These are phyloP conservation scores for Coreoperca whiteheadi DNA, from an alignment of 2,113 vertebrate species.

Conservation along the genomic window DNA sequence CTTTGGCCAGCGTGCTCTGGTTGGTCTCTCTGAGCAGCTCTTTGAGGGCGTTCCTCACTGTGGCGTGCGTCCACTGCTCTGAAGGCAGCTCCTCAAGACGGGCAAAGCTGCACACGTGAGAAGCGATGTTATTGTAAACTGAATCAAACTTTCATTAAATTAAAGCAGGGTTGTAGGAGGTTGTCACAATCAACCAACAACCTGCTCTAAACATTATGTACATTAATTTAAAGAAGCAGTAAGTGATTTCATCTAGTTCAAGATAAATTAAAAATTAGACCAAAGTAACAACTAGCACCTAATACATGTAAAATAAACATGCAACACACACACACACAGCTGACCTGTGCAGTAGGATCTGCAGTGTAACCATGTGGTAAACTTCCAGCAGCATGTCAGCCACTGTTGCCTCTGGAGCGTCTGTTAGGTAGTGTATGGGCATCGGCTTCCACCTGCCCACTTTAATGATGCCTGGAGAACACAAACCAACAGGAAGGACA, in stretches of 20 bases:
- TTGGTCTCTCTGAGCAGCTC: constrained; percentile 95
- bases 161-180: neutral
- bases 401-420: constrained; percentile 95
- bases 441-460: constrained; percentile 97
- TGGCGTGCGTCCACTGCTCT: constrained; percentile 95
- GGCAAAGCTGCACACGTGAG: constrained; percentile 84
- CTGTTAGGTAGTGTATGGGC: constrained; percentile 95
- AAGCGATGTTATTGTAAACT: neutral
- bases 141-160: neutral
- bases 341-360: constrained; percentile 96
- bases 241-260: neutral
- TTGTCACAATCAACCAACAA: neutral
- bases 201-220: neutral
- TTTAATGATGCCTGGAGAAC: constrained; percentile 92
- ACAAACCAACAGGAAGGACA: neutral
- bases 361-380: constrained; percentile 97
- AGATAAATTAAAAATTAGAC: neutral
- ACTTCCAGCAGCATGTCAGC: constrained; percentile 98
- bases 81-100: constrained; percentile 94
- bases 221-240: too few relatives aligned
- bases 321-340: constrained; percentile 17
- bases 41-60: constrained; percentile 94
- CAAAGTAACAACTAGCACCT: neutral
- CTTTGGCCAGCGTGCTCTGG: constrained; percentile 94
- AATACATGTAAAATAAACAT: neutral